Evolutionary conservation across 2,797 vertebrate genomes (phyloP).

Genomic region (Hyperoplus lanceolatus): DNA sequence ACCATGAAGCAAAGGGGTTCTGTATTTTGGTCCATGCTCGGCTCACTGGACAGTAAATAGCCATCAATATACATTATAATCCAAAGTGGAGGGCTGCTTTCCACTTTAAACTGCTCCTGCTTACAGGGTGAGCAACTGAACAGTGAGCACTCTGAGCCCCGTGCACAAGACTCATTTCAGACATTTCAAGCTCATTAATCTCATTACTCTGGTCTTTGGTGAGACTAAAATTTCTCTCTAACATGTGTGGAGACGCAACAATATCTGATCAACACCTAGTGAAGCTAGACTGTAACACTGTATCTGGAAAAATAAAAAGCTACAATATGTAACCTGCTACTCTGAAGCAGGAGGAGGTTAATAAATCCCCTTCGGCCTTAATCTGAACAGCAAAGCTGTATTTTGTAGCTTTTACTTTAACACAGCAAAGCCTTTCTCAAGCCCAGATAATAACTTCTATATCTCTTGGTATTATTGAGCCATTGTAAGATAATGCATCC

Average conservation of each 20-base stretch:
- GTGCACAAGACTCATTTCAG: neutral
- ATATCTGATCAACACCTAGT: constrained; percentile 16
- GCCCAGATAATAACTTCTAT: neutral
- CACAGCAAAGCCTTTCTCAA: constrained; percentile 1
- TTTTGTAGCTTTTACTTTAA: constrained; percentile 13
- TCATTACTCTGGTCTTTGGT: constrained; percentile 58
- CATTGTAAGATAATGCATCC: neutral
- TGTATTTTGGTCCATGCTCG: constrained; percentile 42
- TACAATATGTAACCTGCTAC: constrained; percentile 10
- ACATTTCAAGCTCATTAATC: neutral
- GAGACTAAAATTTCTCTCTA: constrained; percentile 38
- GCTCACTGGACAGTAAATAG: constrained; percentile 6
- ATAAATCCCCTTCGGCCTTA: neutral
- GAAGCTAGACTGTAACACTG: constrained; percentile 8
- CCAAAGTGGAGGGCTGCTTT: neutral
- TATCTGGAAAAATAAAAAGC: constrained; percentile 8
- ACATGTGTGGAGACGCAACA: constrained; percentile 1
- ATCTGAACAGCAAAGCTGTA: neutral
- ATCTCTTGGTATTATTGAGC: neutral
- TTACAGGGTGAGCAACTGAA: constrained; percentile 10
- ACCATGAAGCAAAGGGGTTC: constrained; percentile 12
- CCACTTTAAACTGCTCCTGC: constrained; percentile 11
- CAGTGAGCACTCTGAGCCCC: constrained; percentile 17
- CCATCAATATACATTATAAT: neutral
- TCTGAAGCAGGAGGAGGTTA: neutral